Base-by-base conservation (phyloP, 2,888 invertebrate species). In the Latheticus oryzae region DNA sequence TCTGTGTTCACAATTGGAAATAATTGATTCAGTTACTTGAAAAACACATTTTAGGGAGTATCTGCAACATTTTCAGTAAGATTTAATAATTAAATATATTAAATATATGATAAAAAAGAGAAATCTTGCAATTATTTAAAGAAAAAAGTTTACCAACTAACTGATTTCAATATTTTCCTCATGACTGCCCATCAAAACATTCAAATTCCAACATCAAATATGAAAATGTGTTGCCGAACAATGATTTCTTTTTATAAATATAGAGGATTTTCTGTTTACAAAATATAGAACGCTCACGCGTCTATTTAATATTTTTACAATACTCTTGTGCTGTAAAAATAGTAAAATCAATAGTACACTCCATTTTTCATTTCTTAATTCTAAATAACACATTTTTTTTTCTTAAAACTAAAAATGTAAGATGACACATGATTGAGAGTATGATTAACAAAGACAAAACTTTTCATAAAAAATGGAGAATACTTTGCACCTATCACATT, bases 401-500 rank as follows among this genome's bases (percentile, higher is more conserved):
- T 21, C 33, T 45, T 45, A 54, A 19, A 45, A 54, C 33, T 30
- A 38, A 23, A 40, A n/a, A 42, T 42, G 32, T 50, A 58, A 19
- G 11, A 48, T 48, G 54, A 48, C 48, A 55, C 55, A 43, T 37
- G 40, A 58, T 19, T 45, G 16, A 13, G 28, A 15, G n/a, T 11
- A 43, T 28, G 37, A 32, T 42, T 19, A 35, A 16, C 17, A n/a
- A n/a, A n/a, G n/a, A n/a, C n/a, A 16, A 33, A 37, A 12, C 5
- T 12, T 24, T 21, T 24, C 26, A 57, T 17, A 50, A 45, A 52
- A 55, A 59, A 59, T 47, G 55, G 47, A 56, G 61, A 56, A 35
- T 56, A 55, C 58, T 30, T 47, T 15, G 43, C 48, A 58, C 58
- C 58, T 70, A 71, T 71, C 71, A 71, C 70, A 70, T 67, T 69